phyloP scores from a whole-genome alignment of 2,888 invertebrate species.

The Drosophila infuscata region DNA sequence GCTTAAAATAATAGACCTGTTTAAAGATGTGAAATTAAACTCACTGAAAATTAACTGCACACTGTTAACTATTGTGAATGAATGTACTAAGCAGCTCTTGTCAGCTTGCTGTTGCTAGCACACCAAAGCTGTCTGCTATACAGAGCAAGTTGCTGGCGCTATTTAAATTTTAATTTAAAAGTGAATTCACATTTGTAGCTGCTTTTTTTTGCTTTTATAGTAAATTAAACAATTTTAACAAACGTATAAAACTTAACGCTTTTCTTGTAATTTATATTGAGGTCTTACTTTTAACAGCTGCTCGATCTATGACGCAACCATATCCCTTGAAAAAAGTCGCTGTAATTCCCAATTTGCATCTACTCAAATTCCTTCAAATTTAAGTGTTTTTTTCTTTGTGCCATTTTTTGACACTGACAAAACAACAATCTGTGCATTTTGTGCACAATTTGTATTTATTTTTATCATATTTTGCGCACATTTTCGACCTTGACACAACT shows the following conservation, averaged over 20 bases:
- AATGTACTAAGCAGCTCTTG: not conserved
- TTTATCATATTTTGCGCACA: not conserved
- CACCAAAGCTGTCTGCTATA: constrained; percentile 17
- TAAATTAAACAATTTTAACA: constrained; percentile 1
- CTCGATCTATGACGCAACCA: not conserved
- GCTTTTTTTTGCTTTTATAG: not conserved
- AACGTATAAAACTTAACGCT: not conserved
- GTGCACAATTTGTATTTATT: constrained; percentile 19
- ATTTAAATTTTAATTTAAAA: constrained; percentile 5
- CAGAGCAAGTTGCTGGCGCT: fast-evolving
- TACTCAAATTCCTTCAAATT: constrained; percentile 1
- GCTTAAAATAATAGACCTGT: not conserved
- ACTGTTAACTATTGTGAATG: not conserved
- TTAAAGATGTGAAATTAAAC: not conserved
- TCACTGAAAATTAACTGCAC: not conserved
- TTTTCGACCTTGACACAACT: constrained; percentile 57
- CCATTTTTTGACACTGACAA: constrained; percentile 6
- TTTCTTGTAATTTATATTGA: not conserved
- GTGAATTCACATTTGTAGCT: not conserved
- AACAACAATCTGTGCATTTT: constrained; percentile 22
- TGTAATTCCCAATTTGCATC: not conserved
- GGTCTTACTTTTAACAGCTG: not conserved
- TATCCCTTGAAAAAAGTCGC: not conserved
- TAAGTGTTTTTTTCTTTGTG: not conserved
- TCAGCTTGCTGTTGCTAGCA: not conserved